phyloP scores from a whole-genome alignment of 2,113 vertebrate genomes.

The Columba livia region DNA sequence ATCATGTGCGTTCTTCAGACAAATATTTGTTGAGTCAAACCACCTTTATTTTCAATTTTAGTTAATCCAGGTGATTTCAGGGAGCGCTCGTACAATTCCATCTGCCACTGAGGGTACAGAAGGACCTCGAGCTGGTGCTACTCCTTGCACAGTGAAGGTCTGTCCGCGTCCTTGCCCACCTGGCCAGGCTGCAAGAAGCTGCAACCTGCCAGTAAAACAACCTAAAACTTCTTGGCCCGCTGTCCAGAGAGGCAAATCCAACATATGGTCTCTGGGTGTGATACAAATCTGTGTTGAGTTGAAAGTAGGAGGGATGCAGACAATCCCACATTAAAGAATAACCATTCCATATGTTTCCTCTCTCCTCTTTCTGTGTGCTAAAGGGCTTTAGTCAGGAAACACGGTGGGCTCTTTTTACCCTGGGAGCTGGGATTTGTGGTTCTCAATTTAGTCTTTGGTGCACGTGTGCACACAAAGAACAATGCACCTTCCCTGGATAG shows the following conservation, averaged over 20 bases:
- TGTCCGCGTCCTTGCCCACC: neutral
- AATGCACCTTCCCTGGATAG: conserved; percentile 18
- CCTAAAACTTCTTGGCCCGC: neutral
- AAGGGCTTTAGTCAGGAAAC: conserved; percentile 40
- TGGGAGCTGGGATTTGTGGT: neutral
- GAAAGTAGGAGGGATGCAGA: conserved; percentile 21
- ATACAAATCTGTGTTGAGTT: conserved; percentile 34
- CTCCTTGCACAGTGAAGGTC: neutral
- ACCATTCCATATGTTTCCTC: conserved; percentile 54
- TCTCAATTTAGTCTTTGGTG: neutral
- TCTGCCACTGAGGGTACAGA: neutral
- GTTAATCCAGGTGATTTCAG: neutral
- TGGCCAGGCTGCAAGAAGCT: neutral
- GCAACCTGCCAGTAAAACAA: neutral
- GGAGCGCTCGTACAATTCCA: neutral
- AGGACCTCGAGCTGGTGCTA: neutral
- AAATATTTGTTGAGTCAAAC: neutral
- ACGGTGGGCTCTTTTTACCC: neutral
- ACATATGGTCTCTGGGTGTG: neutral
- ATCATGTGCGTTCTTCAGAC: neutral
- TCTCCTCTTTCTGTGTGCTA: neutral
- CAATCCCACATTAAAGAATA: conserved; percentile 51
- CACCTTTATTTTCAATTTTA: neutral
- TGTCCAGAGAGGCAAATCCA: conserved; percentile 3
- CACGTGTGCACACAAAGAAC: conserved; percentile 22